Base-by-base conservation (phyloP, 2,888 invertebrate species). In the Mimas tiliae region DNA sequence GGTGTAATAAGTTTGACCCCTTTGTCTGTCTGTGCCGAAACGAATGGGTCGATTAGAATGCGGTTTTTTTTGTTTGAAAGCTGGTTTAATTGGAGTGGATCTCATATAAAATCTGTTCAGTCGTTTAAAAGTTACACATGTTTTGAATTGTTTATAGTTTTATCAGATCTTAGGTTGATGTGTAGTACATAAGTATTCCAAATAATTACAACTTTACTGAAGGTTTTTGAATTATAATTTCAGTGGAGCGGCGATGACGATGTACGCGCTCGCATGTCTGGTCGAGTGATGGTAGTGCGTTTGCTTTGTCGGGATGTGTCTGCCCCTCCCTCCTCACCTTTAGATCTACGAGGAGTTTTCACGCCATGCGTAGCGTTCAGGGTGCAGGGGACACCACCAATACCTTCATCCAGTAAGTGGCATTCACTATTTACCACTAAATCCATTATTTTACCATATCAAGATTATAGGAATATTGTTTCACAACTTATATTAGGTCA, bases 171-270 rank as follows among this genome's bases (percentile, higher is more conserved):
- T 27, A 27, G 27, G 27, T 4, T 27, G 27, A 27, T 27, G 27
- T 27, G 27, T 27, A 27, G 27, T n/a, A n/a, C n/a, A n/a, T n/a
- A n/a, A n/a, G n/a, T 27, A 27, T 27, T 27, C 27, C 27, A 27
- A 27, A 27, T 27, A 27, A 27, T 27, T 27, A 4, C 27, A 27
- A 14, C 11, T 9, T 2, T 45, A 34, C 11, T n/a, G 14, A 16
- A 12, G 1, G 7, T 6, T 33, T 53, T 1, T 12, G 27, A 19
- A n/a, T 42, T 9, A 42, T 42, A 38, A 16, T 78, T 78, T 19
- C 88, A 98, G 97, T 98, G 98, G 98, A 95, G 96, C 70, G 98
- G 98, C 6, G 97, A 97, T 82, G 90, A 96, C 14, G 96, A 96
- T 66, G 90, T 97, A 48, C 95, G 97, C 33, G 93, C 94, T 45